phyloP scores from a whole-genome alignment of 2,113 vertebrate genomes.

The Syrmaticus mikado region DNA sequence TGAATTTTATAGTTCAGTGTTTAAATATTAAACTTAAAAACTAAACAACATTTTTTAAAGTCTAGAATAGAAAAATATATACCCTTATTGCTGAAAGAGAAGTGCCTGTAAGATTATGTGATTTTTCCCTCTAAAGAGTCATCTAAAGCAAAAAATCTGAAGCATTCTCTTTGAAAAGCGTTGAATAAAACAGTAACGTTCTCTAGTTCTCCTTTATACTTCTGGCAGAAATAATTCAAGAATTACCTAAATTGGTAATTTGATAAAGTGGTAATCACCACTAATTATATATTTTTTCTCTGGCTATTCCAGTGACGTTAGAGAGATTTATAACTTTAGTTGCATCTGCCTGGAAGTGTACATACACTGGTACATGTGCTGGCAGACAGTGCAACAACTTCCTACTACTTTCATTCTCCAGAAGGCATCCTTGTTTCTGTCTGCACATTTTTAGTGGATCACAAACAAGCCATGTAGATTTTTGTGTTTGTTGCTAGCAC shows the following conservation, averaged over 20 bases:
- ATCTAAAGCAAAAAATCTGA: not conserved
- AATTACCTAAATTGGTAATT: not conserved
- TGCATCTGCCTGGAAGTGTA: not conserved
- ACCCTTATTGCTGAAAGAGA: not conserved
- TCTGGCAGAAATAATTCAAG: not conserved
- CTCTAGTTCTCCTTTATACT: not conserved
- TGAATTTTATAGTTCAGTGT: not conserved
- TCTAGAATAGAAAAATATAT: not conserved
- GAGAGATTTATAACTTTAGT: not conserved
- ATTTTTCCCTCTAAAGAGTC: not conserved
- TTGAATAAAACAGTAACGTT: not conserved
- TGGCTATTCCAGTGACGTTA: not conserved
- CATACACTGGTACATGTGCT: not conserved
- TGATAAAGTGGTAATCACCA: not conserved
- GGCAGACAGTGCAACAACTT: not conserved
- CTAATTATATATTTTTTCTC: not conserved
- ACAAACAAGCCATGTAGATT: not conserved
- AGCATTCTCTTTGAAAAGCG: not conserved
- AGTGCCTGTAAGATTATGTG: not conserved
- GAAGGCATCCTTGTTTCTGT: not conserved
- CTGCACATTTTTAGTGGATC: not conserved
- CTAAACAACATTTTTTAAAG: not conserved
- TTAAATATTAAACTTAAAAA: not conserved
- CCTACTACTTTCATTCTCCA: not conserved
- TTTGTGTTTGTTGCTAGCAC: not conserved